Base-by-base conservation (phyloP, 30 jellyfish, hydroid and myxozoan species). In the Catostylus mosaicus region DNA sequence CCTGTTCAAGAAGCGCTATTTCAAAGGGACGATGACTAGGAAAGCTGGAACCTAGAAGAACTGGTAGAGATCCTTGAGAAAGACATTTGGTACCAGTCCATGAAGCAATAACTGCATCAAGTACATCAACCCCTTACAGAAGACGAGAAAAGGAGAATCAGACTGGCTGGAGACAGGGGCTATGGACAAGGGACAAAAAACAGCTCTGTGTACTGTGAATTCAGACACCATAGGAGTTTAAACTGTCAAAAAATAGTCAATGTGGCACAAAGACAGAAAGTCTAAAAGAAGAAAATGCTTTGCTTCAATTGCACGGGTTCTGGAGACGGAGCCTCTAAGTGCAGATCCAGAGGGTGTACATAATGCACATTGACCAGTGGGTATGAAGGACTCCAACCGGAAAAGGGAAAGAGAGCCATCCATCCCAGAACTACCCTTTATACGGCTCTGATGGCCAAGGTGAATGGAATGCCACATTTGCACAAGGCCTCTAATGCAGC, bases 271-370 rank as follows among this genome's bases (percentile, higher is more conserved):
- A 59, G 71, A 27, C 71, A 18, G 26, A 37, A 70, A 35, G n/a
- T 70, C 30, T 19, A 60, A 20, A 78, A 30, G 51, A 57, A 61
- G 32, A 84, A 90, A 48, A 57, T 59, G 47, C 69, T 84, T n/a
- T 90, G 93, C 71, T 90, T 67, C 68, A 90, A 83, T 73, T 83
- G 97, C 69, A 69, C 85, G 26, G 91, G 92, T 8, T 61, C 52
- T 12, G 30, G 67, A 23, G 96, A 90, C 60, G 18, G 85, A 20
- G 94, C 82, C 24, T 24, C 77, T 33, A 68, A 76, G 24, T 90
- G 96, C 83, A 59, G 71, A 59, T 59, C 71, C n/a, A 59, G 71
- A 59, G 71, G 71, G 5, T 59, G 71, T 59, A 59, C 38, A 26
- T 19, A 59, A 26, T 59, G 71, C 38, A n/a, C n/a, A n/a, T n/a